Conservation (phyloP, 2,797 vertebrate species). For the Melanotaenia maccullochi region DNA sequence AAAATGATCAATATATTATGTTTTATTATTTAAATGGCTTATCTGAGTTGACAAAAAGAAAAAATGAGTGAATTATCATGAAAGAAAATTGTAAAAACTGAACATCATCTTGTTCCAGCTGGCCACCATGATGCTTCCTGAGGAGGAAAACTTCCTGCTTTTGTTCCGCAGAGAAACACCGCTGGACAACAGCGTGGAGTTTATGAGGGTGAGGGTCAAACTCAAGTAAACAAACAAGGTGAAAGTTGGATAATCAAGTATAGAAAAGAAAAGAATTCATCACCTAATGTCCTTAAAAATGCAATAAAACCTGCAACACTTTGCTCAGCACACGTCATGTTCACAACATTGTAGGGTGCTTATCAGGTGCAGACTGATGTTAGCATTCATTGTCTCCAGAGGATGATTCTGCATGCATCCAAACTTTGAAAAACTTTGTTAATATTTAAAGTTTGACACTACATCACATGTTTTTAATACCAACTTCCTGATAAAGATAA, state of each 20-base stretch:
- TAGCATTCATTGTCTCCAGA: neutral
- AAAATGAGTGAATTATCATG: neutral
- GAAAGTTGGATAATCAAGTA: neutral
- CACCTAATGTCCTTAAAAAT: neutral
- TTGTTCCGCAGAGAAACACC: conserved; percentile 90
- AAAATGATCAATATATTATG: neutral
- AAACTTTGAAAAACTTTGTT: too few species aligned
- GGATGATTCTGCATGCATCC: neutral
- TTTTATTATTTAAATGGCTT: neutral
- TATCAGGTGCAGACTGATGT: neutral
- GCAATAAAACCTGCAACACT: neutral
- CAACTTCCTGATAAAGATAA: too few species aligned
- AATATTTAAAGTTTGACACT: too few species aligned
- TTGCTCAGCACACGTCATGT: neutral
- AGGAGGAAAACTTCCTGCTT: conserved; percentile 93
- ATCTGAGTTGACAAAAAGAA: neutral
- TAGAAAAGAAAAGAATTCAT: too few species aligned
- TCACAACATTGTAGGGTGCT: neutral
- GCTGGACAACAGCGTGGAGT: conserved; percentile 94
- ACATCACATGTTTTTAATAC: too few species aligned
- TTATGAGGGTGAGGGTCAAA: conserved; percentile 89
- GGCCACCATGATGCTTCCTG: conserved; percentile 85
- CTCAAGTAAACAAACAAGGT: neutral
- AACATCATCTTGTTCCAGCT: conserved; percentile 76
- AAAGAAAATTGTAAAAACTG: neutral